phyloP scores from a whole-genome alignment of 2,113 vertebrate species.

The Xiphophorus maculatus region DNA sequence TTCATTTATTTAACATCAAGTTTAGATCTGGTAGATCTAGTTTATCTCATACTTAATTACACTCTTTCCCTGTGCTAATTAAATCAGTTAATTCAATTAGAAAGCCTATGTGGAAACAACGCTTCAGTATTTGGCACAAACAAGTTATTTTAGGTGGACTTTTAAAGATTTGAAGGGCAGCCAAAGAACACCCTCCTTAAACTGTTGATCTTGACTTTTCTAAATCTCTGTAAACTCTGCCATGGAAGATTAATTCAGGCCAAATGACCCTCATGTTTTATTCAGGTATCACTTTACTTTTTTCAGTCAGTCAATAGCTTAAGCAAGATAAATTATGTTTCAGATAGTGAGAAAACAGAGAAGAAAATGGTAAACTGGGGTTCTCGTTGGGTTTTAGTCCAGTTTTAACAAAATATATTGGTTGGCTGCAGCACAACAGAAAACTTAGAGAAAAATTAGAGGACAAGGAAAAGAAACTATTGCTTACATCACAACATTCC shows the following conservation, averaged over 20 bases:
- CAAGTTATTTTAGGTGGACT: neutral
- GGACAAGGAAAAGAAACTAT: neutral
- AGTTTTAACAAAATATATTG: neutral
- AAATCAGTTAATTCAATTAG: neutral
- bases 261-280: conserved; percentile 53
- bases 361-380: neutral
- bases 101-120: neutral
- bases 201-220: conserved; percentile 2
- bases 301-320: neutral
- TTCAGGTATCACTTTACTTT: conserved; percentile 26
- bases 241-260: conserved; percentile 63
- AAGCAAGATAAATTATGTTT: conserved; percentile 27
- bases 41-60: neutral
- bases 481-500: neutral
- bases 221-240: conserved; percentile 40
- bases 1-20: neutral
- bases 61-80: neutral
- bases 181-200: neutral
- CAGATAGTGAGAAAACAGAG: conserved; percentile 5
- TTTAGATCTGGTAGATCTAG: neutral
- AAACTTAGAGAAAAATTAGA: too few species aligned
- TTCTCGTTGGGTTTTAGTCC: neutral
- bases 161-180: neutral
- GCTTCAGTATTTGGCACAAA: neutral
- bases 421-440: neutral